phyloP scores from a whole-genome alignment of 2,797 vertebrate genomes.

The Paratrypauchen microcephalus region DNA sequence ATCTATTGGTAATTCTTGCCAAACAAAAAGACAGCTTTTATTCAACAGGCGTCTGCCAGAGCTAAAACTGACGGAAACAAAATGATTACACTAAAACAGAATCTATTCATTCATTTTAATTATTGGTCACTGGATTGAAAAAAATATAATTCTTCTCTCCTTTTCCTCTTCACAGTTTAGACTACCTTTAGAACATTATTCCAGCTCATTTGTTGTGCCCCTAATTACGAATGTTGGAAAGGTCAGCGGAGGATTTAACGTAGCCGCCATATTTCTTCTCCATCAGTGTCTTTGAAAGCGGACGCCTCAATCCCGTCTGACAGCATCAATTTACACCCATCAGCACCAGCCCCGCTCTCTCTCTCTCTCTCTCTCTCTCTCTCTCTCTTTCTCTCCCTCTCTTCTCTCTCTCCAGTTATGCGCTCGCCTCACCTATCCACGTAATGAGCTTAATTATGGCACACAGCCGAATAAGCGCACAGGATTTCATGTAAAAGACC shows the following conservation, averaged over 20 bases:
- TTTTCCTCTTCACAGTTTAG: background rate
- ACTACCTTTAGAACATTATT: background rate
- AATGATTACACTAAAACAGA: background rate
- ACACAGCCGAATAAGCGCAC: constrained; percentile 12
- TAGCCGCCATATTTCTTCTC: constrained; percentile 2
- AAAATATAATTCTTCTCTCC: background rate
- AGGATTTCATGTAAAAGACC: constrained; percentile 4
- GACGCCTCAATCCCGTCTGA: constrained; percentile 44
- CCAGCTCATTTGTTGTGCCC: constrained; percentile 8
- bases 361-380: too few relatives aligned
- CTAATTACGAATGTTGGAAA: constrained; percentile 25
- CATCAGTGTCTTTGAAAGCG: constrained; percentile 23
- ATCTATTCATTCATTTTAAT: background rate
- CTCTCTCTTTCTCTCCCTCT: too few relatives aligned
- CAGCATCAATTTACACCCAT: constrained; percentile 41
- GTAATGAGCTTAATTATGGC: constrained; percentile 13
- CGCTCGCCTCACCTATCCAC: constrained; percentile 23
- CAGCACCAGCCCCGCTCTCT: constrained; percentile 22
- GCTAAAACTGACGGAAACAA: background rate
- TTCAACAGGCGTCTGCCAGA: background rate
- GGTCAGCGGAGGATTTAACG: constrained; percentile 23
- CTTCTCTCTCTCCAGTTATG: constrained; percentile 33
- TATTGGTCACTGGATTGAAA: constrained; percentile 1
- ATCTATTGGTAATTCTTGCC: background rate
- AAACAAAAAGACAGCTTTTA: background rate